These are phyloP conservation scores for Ethmia dodecea DNA, from an alignment of 2,888 invertebrate genomes.

Conservation along the genomic window DNA sequence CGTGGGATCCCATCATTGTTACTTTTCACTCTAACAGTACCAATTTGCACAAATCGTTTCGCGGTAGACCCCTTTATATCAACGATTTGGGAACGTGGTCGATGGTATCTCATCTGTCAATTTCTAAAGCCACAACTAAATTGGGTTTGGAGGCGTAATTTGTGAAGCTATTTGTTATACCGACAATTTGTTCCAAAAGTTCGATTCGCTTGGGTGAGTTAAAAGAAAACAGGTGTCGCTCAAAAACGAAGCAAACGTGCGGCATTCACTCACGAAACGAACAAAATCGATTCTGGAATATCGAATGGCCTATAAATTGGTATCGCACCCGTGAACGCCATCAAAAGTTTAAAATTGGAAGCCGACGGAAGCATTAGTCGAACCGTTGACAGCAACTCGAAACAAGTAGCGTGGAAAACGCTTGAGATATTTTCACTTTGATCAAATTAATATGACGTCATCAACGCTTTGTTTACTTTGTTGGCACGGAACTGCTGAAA, in stretches of 20 bases:
- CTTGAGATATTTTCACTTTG: slow-evolving; percentile 61
- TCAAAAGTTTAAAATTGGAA: slow-evolving; percentile 70
- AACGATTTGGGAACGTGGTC: slow-evolving; percentile 21
- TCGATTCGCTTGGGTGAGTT: slow-evolving; percentile 17
- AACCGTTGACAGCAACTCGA: slow-evolving; percentile 64
- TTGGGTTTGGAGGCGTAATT: slow-evolving; percentile 29
- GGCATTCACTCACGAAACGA: slow-evolving; percentile 18
- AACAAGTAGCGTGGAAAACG: slow-evolving; percentile 64
- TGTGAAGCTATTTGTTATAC: slow-evolving; percentile 10
- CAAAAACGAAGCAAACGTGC: slow-evolving; percentile 19
- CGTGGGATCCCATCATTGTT: slow-evolving; percentile 64
- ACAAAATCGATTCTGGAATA: slow-evolving; percentile 33
- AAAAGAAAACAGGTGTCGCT: slow-evolving; percentile 23
- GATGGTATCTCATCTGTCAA: slow-evolving; percentile 22
- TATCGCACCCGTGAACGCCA: slow-evolving; percentile 50
- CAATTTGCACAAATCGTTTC: slow-evolving; percentile 44
- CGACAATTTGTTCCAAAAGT: slow-evolving; percentile 15
- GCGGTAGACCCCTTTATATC: slow-evolving; percentile 36
- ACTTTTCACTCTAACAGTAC: slow-evolving; percentile 58
- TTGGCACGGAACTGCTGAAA: slow-evolving; percentile 30
- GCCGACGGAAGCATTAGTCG: slow-evolving; percentile 69
- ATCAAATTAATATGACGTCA: slow-evolving; percentile 67
- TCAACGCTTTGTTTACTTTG: slow-evolving; percentile 39
- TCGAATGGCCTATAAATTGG: slow-evolving; percentile 47
- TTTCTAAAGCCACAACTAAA: slow-evolving; percentile 36